A percentile compares a stretch with the other conserved stretches of the same genome.
Conservation (phyloP, 2,113 vertebrate genomes). For the Plecturocebus donacophilus region DNA sequence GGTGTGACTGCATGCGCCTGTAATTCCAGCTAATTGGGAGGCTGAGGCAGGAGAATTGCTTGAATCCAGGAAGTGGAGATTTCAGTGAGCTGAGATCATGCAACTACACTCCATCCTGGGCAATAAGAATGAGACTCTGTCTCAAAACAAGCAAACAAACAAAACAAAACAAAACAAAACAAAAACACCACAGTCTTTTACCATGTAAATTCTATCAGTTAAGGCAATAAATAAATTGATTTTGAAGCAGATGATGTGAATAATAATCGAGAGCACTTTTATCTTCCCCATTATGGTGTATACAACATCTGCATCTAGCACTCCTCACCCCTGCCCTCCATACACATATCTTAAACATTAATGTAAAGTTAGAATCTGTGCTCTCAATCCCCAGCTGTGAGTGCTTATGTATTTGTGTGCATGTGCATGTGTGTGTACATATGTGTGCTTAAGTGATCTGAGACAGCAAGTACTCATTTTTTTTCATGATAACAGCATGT, state of each 20-base stretch:
- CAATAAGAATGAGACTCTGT: no score
- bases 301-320: background rate
- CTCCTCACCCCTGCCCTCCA: background rate
- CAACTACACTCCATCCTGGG: no score
- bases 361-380: background rate
- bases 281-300: background rate
- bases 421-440: background rate
- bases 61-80: no score
- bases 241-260: background rate
- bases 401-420: background rate
- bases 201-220: background rate
- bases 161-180: no score
- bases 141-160: no score
- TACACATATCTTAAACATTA: background rate
- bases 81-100: no score
- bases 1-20: no score
- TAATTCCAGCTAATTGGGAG: no score
- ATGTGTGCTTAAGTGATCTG: background rate
- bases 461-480: background rate
- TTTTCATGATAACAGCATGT: slow-evolving; percentile 2
- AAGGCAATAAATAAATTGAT: slow-evolving; percentile 27
- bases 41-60: no score
- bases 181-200: background rate
- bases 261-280: background rate
- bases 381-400: background rate